phyloP scores from a whole-genome alignment of 2,797 vertebrate species.

The Pangasius macronema region DNA sequence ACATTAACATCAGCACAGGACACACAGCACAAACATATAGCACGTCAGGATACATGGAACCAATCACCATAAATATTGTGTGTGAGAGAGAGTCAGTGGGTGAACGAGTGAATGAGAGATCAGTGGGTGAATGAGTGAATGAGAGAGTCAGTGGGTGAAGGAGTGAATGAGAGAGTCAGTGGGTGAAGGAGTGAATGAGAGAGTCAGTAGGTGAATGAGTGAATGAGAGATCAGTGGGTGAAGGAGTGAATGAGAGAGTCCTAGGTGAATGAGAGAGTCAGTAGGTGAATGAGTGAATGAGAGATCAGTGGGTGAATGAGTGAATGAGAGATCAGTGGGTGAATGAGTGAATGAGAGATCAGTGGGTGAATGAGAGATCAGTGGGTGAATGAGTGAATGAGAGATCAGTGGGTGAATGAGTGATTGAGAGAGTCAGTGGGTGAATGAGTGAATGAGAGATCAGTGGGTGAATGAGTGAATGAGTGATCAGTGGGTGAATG shows the following conservation, averaged over 20 bases:
- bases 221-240: background rate
- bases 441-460: background rate
- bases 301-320: background rate
- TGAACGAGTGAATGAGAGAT: too few species aligned
- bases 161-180: background rate
- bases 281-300: background rate
- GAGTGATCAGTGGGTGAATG: background rate
- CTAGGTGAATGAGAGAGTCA: background rate
- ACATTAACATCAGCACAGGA: background rate
- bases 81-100: background rate
- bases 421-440: too few species aligned
- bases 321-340: background rate
- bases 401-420: background rate
- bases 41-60: background rate
- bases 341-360: background rate
- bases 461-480: background rate
- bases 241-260: too few species aligned
- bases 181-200: background rate
- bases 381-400: background rate
- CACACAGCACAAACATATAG: background rate
- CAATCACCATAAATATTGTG: background rate
- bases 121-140: background rate
- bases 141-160: background rate
- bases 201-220: background rate
- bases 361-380: background rate